Conservation (phyloP, 2,888 invertebrate genomes). For the Leptura quadrifasciata region DNA sequence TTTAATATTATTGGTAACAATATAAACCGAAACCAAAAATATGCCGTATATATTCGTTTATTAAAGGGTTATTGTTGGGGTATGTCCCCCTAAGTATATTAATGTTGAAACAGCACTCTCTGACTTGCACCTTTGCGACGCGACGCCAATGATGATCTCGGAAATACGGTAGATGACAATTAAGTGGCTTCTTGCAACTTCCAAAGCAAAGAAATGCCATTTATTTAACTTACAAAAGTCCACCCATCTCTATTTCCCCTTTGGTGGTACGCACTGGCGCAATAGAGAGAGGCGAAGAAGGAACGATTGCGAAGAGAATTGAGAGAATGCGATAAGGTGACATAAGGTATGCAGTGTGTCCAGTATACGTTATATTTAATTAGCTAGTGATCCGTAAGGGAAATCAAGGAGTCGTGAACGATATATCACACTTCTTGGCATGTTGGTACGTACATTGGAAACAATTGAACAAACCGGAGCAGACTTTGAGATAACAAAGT, state of each 20-base stretch:
- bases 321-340: slow-evolving; percentile 67
- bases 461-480: slow-evolving; percentile 54
- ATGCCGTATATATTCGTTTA: no score
- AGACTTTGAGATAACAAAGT: slow-evolving; percentile 50
- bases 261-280: slow-evolving; percentile 14
- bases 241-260: slow-evolving; percentile 42
- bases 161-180: slow-evolving; percentile 68
- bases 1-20: no score
- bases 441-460: slow-evolving; percentile 51
- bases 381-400: slow-evolving; percentile 69
- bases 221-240: slow-evolving; percentile 49
- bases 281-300: slow-evolving; percentile 38
- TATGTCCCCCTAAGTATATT: no score
- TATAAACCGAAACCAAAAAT: no score
- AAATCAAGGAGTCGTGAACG: slow-evolving; percentile 65
- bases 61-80: no score
- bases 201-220: slow-evolving; percentile 45
- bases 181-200: slow-evolving; percentile 64
- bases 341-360: slow-evolving; percentile 68
- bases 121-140: background rate
- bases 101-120: background rate
- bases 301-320: slow-evolving; percentile 50
- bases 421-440: slow-evolving; percentile 63
- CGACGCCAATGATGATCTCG: slow-evolving; percentile 38
- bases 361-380: slow-evolving; percentile 71